A percentile compares a stretch with the other conserved stretches of the same genome.
These are phyloP conservation scores for Notothenia coriiceps DNA, from an alignment of 2,113 vertebrate genomes.

Conservation along the genomic window DNA sequence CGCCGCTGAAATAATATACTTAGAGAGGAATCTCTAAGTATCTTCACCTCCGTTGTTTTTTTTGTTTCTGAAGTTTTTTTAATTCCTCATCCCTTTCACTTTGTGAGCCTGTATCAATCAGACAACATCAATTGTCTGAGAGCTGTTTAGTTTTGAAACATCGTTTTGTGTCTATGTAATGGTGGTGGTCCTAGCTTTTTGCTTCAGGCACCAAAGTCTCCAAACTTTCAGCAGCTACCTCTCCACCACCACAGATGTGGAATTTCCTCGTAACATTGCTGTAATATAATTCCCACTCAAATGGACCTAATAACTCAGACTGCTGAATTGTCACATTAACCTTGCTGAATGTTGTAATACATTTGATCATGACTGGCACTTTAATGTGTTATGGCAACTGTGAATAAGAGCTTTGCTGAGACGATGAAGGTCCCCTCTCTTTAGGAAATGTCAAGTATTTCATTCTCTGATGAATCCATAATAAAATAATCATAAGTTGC, in stretches of 20 bases:
- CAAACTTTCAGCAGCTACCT: background rate
- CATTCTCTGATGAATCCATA: background rate
- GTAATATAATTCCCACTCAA: background rate
- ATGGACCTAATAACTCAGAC: background rate
- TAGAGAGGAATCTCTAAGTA: background rate
- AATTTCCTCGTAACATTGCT: background rate
- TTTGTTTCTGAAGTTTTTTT: background rate
- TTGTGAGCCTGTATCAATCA: background rate
- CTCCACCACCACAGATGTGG: background rate
- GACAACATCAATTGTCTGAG: background rate
- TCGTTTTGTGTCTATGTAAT: background rate
- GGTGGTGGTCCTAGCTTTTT: background rate
- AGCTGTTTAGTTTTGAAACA: background rate
- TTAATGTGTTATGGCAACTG: background rate
- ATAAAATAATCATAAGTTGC: background rate
- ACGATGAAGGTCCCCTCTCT: background rate
- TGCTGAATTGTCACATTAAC: background rate
- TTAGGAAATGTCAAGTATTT: background rate
- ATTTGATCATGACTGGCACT: background rate
- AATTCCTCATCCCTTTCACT: background rate
- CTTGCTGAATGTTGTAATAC: background rate
- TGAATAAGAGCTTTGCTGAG: background rate
- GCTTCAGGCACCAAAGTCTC: background rate
- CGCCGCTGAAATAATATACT: slow-evolving; percentile 16
- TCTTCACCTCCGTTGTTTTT: slow-evolving; percentile 4